Evolutionary conservation across 1,140 invertebrate genomes (phyloP).

Genomic region (Drosophila tani): DNA sequence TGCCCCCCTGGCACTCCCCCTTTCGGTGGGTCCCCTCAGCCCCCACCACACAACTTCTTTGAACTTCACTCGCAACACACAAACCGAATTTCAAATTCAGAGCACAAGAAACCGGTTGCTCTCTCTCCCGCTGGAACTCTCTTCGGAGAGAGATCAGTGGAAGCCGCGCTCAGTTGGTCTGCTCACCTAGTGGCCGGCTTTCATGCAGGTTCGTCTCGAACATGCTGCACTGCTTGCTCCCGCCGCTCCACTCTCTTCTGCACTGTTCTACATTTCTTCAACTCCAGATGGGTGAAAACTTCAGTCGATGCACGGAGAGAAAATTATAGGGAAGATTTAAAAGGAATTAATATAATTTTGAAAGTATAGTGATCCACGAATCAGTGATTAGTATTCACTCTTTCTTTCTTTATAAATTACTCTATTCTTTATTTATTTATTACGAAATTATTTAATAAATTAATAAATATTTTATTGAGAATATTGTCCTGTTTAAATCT

Average conservation of each 20-base stretch:
- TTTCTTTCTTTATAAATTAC: too few species aligned
- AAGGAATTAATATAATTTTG: neutral
- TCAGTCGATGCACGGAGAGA: neutral
- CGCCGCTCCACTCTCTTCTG: constrained; percentile 13
- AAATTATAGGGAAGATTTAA: neutral
- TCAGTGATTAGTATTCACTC: too few species aligned
- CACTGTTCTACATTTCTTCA: constrained; percentile 58
- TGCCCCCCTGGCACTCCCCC: constrained; percentile 9
- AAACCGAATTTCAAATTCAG: constrained; percentile 81
- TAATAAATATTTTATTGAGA: too few species aligned
- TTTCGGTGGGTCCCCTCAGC: constrained; percentile 17
- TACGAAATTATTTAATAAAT: too few species aligned
- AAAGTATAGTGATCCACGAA: too few species aligned
- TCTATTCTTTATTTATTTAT: too few species aligned
- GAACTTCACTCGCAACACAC: constrained; percentile 60
- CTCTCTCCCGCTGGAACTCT: neutral
- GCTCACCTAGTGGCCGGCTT: constrained; percentile 74
- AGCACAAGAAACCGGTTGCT: constrained; percentile 73
- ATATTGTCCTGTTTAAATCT: too few species aligned
- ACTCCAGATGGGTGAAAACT: constrained; percentile 36
- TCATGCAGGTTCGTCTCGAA: constrained; percentile 71
- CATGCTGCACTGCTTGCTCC: constrained; percentile 41
- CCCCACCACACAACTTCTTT: constrained; percentile 8
- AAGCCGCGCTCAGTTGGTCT: constrained; percentile 33
- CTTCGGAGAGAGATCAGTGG: constrained; percentile 8